A percentile compares a stretch with the other conserved stretches of the same genome.
phyloP scores from a whole-genome alignment of 2,888 invertebrate genomes.

The Nineta flava region DNA sequence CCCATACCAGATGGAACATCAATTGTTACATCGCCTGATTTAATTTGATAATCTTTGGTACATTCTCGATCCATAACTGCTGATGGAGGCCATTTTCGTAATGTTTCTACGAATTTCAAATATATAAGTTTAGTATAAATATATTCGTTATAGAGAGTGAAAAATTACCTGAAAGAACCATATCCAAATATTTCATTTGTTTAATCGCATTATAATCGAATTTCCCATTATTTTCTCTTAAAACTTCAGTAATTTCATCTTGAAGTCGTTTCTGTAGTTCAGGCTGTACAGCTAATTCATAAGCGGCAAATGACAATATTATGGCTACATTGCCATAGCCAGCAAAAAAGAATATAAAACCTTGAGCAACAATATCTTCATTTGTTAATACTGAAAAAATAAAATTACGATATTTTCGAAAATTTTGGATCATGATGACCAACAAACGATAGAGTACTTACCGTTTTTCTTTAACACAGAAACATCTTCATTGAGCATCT shows the following conservation, averaged over 20 bases:
- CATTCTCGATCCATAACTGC: not conserved
- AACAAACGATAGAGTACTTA: too few species aligned
- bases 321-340: not conserved
- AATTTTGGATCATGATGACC: too few species aligned
- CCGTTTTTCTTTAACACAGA: too few species aligned
- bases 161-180: too few species aligned
- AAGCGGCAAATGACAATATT: not conserved
- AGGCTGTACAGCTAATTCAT: not conserved
- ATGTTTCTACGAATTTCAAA: not conserved
- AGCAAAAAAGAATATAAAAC: not conserved
- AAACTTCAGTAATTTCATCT: too few species aligned
- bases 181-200: too few species aligned
- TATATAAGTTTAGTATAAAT: too few species aligned
- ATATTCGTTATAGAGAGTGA: too few species aligned
- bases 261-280: not conserved
- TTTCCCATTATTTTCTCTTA: too few species aligned
- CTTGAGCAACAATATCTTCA: conserved; percentile 2
- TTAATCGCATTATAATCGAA: too few species aligned
- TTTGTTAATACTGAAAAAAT: not conserved
- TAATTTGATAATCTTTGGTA: not conserved
- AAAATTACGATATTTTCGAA: too few species aligned
- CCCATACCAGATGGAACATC: not conserved
- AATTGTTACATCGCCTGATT: not conserved
- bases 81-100: not conserved
- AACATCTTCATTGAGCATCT: too few species aligned